A percentile compares a stretch with the other conserved stretches of the same genome.
These are phyloP conservation scores for Microvelia longipes DNA, from an alignment of 1,140 invertebrate genomes.

Conservation along the genomic window DNA sequence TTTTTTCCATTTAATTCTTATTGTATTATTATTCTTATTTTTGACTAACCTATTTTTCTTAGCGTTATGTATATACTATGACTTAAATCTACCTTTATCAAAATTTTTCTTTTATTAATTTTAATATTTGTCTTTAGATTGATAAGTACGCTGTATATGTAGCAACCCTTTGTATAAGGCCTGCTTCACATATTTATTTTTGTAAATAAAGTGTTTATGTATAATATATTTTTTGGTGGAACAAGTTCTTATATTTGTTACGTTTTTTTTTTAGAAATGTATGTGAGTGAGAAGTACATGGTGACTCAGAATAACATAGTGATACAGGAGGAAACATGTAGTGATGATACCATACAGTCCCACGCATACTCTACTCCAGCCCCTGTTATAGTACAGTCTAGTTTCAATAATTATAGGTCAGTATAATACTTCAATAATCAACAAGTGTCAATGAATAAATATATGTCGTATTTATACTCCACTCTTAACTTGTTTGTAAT, in stretches of 20 bases:
- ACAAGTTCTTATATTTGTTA: not conserved
- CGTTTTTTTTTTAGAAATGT: not conserved
- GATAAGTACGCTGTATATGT: not conserved
- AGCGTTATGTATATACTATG: too few relatives aligned
- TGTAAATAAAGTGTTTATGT: too few relatives aligned
- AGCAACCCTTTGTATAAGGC: too few relatives aligned
- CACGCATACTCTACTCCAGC: conserved; percentile 12
- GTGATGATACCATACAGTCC: conserved; percentile 3
- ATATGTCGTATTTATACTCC: too few relatives aligned
- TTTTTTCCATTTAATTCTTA: too few relatives aligned
- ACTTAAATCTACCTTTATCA: too few relatives aligned
- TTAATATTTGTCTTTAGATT: not conserved
- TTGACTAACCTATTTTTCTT: too few relatives aligned
- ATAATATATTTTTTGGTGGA: not conserved
- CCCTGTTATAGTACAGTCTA: conserved; percentile 19
- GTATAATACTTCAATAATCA: not conserved
- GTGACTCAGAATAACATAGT: conserved; percentile 8
- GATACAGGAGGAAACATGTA: conserved; percentile 9
- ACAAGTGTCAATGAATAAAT: not conserved
- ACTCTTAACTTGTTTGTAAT: not conserved
- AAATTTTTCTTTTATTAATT: not conserved
- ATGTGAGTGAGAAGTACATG: conserved; percentile 12
- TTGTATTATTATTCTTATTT: too few relatives aligned
- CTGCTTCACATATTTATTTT: not conserved
- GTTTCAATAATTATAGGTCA: conserved; percentile 17